Evolutionary conservation across 2,797 vertebrate species (phyloP).

Genomic region (Macropodus opercularis): DNA sequence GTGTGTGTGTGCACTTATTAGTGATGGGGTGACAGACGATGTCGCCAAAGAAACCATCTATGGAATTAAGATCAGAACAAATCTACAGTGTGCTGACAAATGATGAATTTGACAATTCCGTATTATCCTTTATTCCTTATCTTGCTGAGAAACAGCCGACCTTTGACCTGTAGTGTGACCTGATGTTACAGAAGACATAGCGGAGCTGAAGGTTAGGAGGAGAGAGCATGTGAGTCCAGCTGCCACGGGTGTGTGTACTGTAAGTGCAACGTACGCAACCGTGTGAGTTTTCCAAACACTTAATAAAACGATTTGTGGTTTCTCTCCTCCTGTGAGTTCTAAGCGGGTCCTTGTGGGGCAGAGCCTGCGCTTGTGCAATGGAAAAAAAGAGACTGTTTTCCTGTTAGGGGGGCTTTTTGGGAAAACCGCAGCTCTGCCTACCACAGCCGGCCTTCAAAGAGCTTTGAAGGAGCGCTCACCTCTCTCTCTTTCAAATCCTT

Average conservation of each 20-base stretch:
- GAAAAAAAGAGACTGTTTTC: constrained; percentile 68
- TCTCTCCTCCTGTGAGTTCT: constrained; percentile 73
- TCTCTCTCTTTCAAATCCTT: constrained; percentile 62
- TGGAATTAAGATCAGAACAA: background rate
- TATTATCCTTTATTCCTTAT: background rate
- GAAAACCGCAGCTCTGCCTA: constrained; percentile 72
- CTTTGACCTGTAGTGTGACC: constrained; percentile 17
- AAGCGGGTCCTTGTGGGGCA: constrained; percentile 69
- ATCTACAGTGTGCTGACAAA: no score
- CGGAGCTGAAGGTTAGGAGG: constrained; percentile 29
- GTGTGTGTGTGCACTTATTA: constrained; percentile 25
- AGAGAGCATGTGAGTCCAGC: constrained; percentile 49
- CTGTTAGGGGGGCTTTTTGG: constrained; percentile 66
- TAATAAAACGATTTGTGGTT: constrained; percentile 81
- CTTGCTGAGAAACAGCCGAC: constrained; percentile 1
- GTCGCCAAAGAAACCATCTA: background rate
- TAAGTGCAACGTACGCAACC: constrained; percentile 46
- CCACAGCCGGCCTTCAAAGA: constrained; percentile 74
- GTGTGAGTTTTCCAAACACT: constrained; percentile 70
- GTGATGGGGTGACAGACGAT: background rate
- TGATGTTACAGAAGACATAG: constrained; percentile 7
- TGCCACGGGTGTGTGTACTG: constrained; percentile 55
- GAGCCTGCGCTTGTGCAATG: constrained; percentile 74
- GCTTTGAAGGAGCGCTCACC: constrained; percentile 63
- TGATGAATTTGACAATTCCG: no score